A percentile compares a stretch with the other conserved stretches of the same genome.
Evolutionary conservation across 2,888 invertebrate genomes (phyloP).

Genomic region (Spisula solida): DNA sequence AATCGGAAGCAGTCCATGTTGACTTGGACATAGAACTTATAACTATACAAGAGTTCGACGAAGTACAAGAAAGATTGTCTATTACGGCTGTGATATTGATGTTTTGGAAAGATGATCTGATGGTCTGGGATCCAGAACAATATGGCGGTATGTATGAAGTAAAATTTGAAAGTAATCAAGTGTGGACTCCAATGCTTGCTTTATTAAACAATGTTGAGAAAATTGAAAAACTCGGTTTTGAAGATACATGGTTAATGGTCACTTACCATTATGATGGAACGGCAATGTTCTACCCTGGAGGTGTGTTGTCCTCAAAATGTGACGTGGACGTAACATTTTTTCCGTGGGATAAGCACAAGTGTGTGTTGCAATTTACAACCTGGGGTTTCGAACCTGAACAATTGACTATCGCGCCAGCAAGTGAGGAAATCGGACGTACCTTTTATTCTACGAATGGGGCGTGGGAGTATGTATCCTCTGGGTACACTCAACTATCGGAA

Average conservation of each 20-base stretch:
- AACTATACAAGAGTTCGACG: conserved; percentile 66
- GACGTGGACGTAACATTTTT: conserved; percentile 41
- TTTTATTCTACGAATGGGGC: neutral
- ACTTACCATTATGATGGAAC: neutral
- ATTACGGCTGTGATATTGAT: conserved; percentile 57
- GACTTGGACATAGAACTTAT: conserved; percentile 40
- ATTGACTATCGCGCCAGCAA: neutral
- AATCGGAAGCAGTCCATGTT: conserved; percentile 39
- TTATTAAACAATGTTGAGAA: conserved; percentile 44
- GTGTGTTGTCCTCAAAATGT: conserved; percentile 42
- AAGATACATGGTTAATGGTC: conserved; percentile 42
- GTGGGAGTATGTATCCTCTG: neutral
- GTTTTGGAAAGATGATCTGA: conserved; percentile 59
- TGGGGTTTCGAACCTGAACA: neutral
- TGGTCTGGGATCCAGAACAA: conserved; percentile 54
- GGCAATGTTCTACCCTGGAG: conserved; percentile 23
- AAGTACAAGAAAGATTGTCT: conserved; percentile 66
- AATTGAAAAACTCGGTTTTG: conserved; percentile 27
- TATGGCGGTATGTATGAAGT: conserved; percentile 36
- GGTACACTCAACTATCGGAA: neutral
- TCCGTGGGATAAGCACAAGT: conserved; percentile 50
- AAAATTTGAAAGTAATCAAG: conserved; percentile 40
- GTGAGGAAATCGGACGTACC: neutral
- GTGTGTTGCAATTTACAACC: conserved; percentile 26
- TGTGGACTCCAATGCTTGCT: conserved; percentile 67